Conservation (phyloP, 2,797 vertebrate species). For the Mus minutoides region DNA sequence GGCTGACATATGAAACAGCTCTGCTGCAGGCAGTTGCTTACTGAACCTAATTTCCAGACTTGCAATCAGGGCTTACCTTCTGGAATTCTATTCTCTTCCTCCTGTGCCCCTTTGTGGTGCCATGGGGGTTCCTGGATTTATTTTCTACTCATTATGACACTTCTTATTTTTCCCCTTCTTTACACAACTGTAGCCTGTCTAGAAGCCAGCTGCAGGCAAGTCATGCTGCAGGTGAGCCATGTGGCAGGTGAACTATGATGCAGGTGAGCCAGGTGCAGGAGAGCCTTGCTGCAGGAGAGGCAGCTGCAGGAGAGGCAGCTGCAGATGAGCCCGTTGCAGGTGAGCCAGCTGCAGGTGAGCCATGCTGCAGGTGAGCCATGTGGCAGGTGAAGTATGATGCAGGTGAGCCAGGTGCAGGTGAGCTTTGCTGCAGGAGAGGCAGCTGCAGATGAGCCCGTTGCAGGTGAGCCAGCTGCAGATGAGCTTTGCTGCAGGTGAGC, state of each 20-base stretch:
- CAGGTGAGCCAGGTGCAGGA: background rate
- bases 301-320: background rate
- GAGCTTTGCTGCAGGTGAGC: background rate
- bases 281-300: background rate
- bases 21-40: background rate
- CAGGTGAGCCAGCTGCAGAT: background rate
- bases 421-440: background rate
- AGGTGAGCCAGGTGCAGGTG: background rate
- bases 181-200: background rate
- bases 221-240: too few species aligned
- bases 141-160: background rate
- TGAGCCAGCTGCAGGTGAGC: background rate
- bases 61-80: background rate
- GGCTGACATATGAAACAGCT: background rate
- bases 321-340: background rate
- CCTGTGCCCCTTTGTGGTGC: background rate
- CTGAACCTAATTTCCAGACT: slow-evolving; percentile 7
- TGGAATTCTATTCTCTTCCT: background rate
- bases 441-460: background rate
- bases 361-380: background rate
- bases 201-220: background rate
- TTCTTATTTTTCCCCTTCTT: background rate
- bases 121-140: background rate
- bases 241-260: too few species aligned
- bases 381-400: too few species aligned